These are phyloP conservation scores for Drosophila novamexicana DNA, from an alignment of 1,140 invertebrate genomes.

Conservation along the genomic window DNA sequence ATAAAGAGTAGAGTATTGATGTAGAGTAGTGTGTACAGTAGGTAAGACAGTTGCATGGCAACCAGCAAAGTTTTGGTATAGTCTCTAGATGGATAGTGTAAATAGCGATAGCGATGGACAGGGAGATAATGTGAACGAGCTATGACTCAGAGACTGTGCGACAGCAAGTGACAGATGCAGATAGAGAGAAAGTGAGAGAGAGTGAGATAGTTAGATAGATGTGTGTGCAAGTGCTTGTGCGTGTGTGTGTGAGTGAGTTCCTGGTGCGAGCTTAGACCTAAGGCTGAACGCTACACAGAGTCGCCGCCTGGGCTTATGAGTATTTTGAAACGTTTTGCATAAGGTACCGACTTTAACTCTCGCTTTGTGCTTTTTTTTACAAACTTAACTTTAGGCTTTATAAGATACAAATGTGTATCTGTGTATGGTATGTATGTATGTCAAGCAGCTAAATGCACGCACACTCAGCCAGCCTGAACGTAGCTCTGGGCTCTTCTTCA, in stretches of 20 bases:
- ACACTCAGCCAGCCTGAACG: slow-evolving; percentile 38
- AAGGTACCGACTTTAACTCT: slow-evolving; percentile 75
- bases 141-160: slow-evolving; percentile 30
- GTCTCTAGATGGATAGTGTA: slow-evolving; percentile 57
- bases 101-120: slow-evolving; percentile 22
- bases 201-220: slow-evolving; percentile 39
- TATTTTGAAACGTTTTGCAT: slow-evolving; percentile 67
- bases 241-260: slow-evolving; percentile 29
- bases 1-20: slow-evolving; percentile 12
- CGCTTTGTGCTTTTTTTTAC: slow-evolving; percentile 69
- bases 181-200: not conserved
- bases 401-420: slow-evolving; percentile 38
- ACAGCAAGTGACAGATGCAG: slow-evolving; percentile 7
- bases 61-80: slow-evolving; percentile 73
- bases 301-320: slow-evolving; percentile 58
- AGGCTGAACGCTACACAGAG: slow-evolving; percentile 53
- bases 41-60: slow-evolving; percentile 60
- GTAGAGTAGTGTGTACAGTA: slow-evolving; percentile 9
- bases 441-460: slow-evolving; percentile 60
- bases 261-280: slow-evolving; percentile 68
- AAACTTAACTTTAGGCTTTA: slow-evolving; percentile 72
- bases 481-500: slow-evolving; percentile 24
- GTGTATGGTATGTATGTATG: slow-evolving; percentile 14
- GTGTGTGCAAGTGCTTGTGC: slow-evolving; percentile 21
- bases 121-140: slow-evolving; percentile 25